Evolutionary conservation across 2,113 vertebrate genomes (phyloP), one percentile per base, ranked within the genome.

Genomic region (Lepisosteus osseus): DNA sequence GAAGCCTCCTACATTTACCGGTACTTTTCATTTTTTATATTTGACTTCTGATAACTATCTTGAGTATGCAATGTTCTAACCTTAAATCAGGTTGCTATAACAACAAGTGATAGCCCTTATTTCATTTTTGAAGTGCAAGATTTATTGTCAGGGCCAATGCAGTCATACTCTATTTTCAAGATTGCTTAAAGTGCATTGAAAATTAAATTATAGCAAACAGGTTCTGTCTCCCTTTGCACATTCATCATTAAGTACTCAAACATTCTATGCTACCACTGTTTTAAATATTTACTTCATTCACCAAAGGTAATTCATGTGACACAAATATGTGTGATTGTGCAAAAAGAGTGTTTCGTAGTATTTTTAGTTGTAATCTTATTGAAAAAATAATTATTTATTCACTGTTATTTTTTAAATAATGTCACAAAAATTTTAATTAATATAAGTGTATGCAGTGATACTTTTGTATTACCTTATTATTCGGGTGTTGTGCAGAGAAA

Each of bases 1-100:
- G 29, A 29, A 29, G 29, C 29, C 29, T 29, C 29, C 29, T 29
- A 29, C 41, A 66, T 42, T n/a, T 17, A 51, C 42, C 43, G 65
- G 17, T 55, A 13, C 55, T 56, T 17, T 4, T 45, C 9, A 40
- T 41, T 29, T 56, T 68, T 54, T 55, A 9, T 47, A 4, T 68
- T 68, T 56, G 15, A 13, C 55, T 69, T 7, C 4, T 69, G 43
- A 1, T 15, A 43, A 47, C 14, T 2, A 4, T 56, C n/a, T 45
- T 12, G 12, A 4, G 9, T 12, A 15, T 15, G n/a, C 68, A 11
- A 9, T 6, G 57, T 47, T 73, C 65, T 75, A 72, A 69, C 51
- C 86, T 88, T 90, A 90, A 91, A 86, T 89, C 86, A 88, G 70
- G 70, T 80, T 89, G 76, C 82, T 61, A 6, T 82, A 86, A 82